Evolutionary conservation across 2,113 vertebrate genomes (phyloP).

Genomic region (Hystrix cristata): DNA sequence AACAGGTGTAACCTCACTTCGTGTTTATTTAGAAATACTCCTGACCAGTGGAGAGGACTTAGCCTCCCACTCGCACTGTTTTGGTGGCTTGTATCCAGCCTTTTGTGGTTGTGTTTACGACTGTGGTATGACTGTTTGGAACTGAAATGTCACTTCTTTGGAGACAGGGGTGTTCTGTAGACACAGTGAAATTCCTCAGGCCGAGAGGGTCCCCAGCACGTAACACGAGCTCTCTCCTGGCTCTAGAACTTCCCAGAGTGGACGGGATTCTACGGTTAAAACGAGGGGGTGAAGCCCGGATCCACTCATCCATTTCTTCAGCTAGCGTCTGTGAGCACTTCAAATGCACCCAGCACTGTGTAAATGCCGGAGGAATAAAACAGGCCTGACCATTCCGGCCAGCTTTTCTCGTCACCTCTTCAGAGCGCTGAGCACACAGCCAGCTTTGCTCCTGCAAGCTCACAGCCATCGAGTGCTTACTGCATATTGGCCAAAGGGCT

Average conservation of each 20-base stretch:
- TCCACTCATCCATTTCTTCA: background rate
- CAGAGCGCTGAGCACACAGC: background rate
- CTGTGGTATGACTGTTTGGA: slow-evolving; percentile 45
- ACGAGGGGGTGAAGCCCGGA: background rate
- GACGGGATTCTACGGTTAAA: background rate
- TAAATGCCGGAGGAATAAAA: background rate
- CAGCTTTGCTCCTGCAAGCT: background rate
- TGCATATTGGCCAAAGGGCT: background rate
- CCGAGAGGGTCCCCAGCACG: slow-evolving; percentile 55
- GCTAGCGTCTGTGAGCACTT: background rate
- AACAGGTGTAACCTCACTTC: slow-evolving; percentile 51
- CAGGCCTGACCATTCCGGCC: background rate
- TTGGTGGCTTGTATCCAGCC: slow-evolving; percentile 53
- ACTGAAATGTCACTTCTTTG: slow-evolving; percentile 35
- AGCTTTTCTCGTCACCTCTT: background rate
- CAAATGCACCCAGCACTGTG: background rate
- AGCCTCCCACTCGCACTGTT: background rate
- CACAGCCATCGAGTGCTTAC: background rate
- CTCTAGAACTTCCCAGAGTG: background rate
- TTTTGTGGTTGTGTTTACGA: slow-evolving; percentile 67
- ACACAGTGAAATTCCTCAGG: slow-evolving; percentile 56
- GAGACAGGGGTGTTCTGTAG: slow-evolving; percentile 45
- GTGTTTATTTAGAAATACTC: slow-evolving; percentile 70
- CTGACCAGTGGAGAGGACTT: background rate
- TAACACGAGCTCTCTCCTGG: slow-evolving; percentile 14